Evolutionary conservation across 2,888 invertebrate species (phyloP).

Genomic region (Phyllotreta cruciferae): DNA sequence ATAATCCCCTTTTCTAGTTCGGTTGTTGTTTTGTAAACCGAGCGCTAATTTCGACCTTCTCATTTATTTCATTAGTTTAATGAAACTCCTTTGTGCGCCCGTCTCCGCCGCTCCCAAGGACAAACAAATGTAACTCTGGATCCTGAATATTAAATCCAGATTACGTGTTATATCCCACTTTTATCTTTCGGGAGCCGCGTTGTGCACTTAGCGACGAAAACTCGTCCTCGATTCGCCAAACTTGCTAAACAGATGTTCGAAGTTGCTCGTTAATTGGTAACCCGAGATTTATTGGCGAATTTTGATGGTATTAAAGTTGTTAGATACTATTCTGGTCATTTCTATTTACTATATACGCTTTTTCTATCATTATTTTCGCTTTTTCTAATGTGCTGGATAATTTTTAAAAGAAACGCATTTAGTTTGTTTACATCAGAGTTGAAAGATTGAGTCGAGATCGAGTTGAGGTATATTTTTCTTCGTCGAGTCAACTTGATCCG

Average conservation of each 20-base stretch:
- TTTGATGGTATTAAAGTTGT: too few relatives aligned
- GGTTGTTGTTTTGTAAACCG: slow-evolving; percentile 52
- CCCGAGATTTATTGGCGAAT: slow-evolving; percentile 4
- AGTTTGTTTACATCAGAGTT: too few relatives aligned
- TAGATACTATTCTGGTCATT: too few relatives aligned
- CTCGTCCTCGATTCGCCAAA: neutral
- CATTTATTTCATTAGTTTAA: slow-evolving; percentile 56
- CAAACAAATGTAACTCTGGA: slow-evolving; percentile 32
- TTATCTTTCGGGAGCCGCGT: slow-evolving; percentile 24
- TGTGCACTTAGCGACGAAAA: slow-evolving; percentile 24
- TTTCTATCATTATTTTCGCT: too few relatives aligned
- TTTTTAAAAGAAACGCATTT: too few relatives aligned
- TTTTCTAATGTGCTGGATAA: too few relatives aligned
- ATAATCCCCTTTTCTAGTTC: slow-evolving; percentile 46
- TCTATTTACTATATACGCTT: too few relatives aligned
- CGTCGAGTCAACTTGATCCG: too few relatives aligned
- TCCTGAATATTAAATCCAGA: slow-evolving; percentile 31
- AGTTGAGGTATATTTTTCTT: too few relatives aligned
- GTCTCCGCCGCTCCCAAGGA: slow-evolving; percentile 48
- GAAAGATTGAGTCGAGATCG: too few relatives aligned
- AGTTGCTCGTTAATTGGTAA: slow-evolving; percentile 11
- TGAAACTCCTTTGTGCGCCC: slow-evolving; percentile 53
- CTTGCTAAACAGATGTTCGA: neutral
- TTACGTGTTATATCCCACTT: slow-evolving; percentile 27
- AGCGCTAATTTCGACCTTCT: slow-evolving; percentile 54